Base-by-base conservation (phyloP, 92 coral and sea anemone species). In the Parazoanthus atlanticus region DNA sequence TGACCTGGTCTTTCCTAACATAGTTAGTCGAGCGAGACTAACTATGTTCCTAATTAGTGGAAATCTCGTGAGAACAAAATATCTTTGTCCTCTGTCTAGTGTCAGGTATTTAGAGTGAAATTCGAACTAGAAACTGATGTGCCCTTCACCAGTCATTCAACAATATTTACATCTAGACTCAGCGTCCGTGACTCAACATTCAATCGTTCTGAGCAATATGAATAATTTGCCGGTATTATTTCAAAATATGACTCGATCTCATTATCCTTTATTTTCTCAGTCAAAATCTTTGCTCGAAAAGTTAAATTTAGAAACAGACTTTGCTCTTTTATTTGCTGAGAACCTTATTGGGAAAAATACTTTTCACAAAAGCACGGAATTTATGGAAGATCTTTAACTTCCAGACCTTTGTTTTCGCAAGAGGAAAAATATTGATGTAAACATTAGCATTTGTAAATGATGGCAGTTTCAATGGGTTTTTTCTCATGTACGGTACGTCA, bases 81-180 rank as follows among this genome's bases (percentile, higher is more conserved):
- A 84, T 69, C 54, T 38, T 67, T 40, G 77, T 41, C 30, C 26
- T 66, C 86, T 33, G 36, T 80, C 69, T 56, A 1, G 71, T 31
- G 46, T 49, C 69, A 0, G 77, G 8, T 17, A 16, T 83, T 67
- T 8, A 69, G 13, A 28, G 77, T 13, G 72, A 8, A 83, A 15
- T 58, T 43, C 28, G 40, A 84, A 29, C 49, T 15, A 29, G 25
- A 17, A 70, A 41, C 49, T 43, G 10, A 61, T 25, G 30, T 81
- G 9, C 34, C 32, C n/a, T 21, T 3, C 15, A 25, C 25, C 21
- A 38, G 23, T 32, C 74, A 10, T 33, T 15, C 76, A 26, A 82
- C 67, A 71, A 67, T 84, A 84, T 84, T 84, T 84, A 84, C 87
- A 84, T 70, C 79, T 2, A 73, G 43, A 84, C 41, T 28, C 77